phyloP scores from a whole-genome alignment of 2,888 invertebrate genomes.

The Chrysina gloriosa region DNA sequence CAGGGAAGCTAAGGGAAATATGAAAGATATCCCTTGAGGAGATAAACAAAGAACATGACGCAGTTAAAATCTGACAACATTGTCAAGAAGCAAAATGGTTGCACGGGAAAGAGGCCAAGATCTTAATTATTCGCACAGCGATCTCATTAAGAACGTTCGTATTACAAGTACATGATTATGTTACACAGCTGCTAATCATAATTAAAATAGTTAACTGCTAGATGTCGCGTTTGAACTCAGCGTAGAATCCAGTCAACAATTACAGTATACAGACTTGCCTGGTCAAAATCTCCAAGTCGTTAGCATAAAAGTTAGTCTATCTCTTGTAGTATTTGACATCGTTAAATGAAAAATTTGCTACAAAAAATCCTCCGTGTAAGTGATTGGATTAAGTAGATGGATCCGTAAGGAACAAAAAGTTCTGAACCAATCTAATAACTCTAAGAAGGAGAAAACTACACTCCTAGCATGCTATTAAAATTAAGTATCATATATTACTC shows the following conservation, averaged over 20 bases:
- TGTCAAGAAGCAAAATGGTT: constrained; percentile 51
- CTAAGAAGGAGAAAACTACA: no score
- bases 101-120: constrained; percentile 37
- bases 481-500: no score
- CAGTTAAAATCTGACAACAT: constrained; percentile 58
- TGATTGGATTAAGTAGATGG: no score
- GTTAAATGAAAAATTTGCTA: no score
- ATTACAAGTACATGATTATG: constrained; percentile 57
- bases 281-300: constrained; percentile 12
- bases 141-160: constrained; percentile 58
- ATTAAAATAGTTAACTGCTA: constrained; percentile 37
- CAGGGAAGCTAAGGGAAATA: constrained; percentile 9
- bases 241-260: constrained; percentile 15
- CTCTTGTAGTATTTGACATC: background rate
- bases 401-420: no score
- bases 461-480: no score
- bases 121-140: constrained; percentile 60
- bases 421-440: no score
- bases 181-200: constrained; percentile 51
- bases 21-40: constrained; percentile 37
- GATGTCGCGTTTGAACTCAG: constrained; percentile 31
- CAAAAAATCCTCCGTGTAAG: no score
- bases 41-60: constrained; percentile 51
- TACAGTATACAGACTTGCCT: constrained; percentile 15
- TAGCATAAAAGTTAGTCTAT: background rate